Conservation (phyloP, 2,113 vertebrate genomes). For the Charina bottae region DNA sequence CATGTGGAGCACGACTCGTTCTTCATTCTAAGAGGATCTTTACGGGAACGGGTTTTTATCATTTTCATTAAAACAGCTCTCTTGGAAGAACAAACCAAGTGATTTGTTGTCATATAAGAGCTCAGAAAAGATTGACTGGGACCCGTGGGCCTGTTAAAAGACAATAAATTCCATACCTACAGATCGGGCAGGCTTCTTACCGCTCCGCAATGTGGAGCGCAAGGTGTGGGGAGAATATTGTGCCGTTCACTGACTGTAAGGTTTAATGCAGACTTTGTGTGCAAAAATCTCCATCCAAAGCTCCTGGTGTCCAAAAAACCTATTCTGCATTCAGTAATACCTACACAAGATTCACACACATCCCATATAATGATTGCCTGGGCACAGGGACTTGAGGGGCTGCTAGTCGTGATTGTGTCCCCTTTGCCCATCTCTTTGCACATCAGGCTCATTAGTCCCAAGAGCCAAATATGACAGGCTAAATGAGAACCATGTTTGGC, state of each 20-base stretch:
- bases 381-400: neutral
- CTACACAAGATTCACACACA: neutral
- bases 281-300: neutral
- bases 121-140: conserved; percentile 26
- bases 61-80: conserved; percentile 24
- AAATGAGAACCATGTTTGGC: too few relatives aligned
- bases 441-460: neutral
- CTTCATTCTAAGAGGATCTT: conserved; percentile 22
- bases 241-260: neutral
- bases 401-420: neutral
- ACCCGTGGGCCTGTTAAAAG: conserved; percentile 17
- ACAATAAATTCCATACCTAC: conserved; percentile 15
- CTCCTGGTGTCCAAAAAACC: neutral
- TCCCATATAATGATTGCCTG: neutral
- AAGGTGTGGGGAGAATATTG: neutral
- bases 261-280: neutral
- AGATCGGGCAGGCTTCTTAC: conserved; percentile 8
- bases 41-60: conserved; percentile 34
- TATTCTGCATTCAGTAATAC: neutral
- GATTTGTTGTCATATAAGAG: conserved; percentile 9
- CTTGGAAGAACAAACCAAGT: neutral
- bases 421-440: neutral
- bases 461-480: neutral
- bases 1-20: neutral
- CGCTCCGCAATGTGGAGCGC: neutral